Conservation (phyloP, 2,113 vertebrate species). For the Gracilinanus agilis region DNA sequence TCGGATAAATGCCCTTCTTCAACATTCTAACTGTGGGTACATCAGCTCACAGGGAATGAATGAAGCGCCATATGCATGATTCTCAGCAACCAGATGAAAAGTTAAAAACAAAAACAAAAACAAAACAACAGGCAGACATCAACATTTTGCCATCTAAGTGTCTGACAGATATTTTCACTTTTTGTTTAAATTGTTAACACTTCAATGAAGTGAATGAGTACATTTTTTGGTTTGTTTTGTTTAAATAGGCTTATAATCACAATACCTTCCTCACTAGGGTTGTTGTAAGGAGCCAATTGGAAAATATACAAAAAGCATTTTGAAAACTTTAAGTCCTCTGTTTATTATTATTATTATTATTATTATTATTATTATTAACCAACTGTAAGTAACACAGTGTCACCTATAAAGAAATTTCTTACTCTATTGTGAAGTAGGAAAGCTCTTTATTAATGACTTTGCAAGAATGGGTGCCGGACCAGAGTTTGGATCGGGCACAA, state of each 20-base stretch:
- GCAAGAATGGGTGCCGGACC: too few species aligned
- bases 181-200: not conserved
- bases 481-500: too few species aligned
- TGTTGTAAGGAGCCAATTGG: not conserved
- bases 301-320: not conserved
- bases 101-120: too few species aligned
- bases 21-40: not conserved
- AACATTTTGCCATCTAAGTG: not conserved
- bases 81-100: not conserved
- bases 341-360: too few species aligned
- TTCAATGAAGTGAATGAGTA: not conserved
- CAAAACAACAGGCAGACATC: not conserved
- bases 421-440: too few species aligned
- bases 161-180: not conserved
- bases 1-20: not conserved
- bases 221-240: not conserved
- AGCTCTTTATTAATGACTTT: too few species aligned
- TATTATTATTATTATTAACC: too few species aligned
- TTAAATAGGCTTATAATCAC: not conserved
- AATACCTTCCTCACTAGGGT: not conserved
- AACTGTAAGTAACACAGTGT: too few species aligned
- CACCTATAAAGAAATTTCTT: too few species aligned
- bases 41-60: not conserved
- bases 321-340: not conserved
- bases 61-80: not conserved